Evolutionary conservation across 2,797 vertebrate genomes (phyloP), one percentile per base, ranked within the genome.

Genomic region (Sarcoramphus papa): DNA sequence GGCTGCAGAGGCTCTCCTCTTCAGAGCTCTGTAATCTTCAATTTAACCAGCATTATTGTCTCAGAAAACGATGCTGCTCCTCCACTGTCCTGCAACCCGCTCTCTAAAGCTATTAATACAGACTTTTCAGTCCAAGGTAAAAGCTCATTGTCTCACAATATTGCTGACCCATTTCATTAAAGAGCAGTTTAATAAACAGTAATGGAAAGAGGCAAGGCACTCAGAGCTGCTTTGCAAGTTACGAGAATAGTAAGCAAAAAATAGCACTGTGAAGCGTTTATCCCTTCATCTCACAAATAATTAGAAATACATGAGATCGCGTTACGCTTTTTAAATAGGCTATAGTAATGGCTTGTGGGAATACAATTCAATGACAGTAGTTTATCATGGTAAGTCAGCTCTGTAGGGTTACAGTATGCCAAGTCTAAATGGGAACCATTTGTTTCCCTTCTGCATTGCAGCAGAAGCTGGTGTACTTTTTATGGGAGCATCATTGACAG

Each of bases 371-470:
- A 35, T 57, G 91, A 94, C 95, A 95, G 35, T 18, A 50, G 28
- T 95, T 97, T 64, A 90, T 97, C 96, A 92, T 11, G 79, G 80
- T 81, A 92, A 95, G 85, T 23, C 95, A 91, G 88, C 87, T 90
- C 92, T 12, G 72, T 37, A 63, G 84, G 94, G 81, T 85, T 69
- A 50, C 77, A 77, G 76, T 43, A 22, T 57, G 88, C 84, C 64
- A 56, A 56, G 88, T 12, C 82, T 94, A 95, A 97, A 97, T 91
- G 86, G 93, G 90, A 95, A 84, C 62, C 92, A 92, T 97, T 97
- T 96, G 88, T 97, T 96, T 97, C 40, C 88, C 40, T 96, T 95
- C 85, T 95, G 94, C 94, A 82, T 15, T 95, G 96, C 97, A 95
- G 93, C 90, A 97, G 95, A 92, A 65, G 70, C 84, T 9, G 45